Evolutionary conservation across 1,140 invertebrate species (phyloP), one percentile per base, ranked within the genome.

Genomic region (Papilio machaon): DNA sequence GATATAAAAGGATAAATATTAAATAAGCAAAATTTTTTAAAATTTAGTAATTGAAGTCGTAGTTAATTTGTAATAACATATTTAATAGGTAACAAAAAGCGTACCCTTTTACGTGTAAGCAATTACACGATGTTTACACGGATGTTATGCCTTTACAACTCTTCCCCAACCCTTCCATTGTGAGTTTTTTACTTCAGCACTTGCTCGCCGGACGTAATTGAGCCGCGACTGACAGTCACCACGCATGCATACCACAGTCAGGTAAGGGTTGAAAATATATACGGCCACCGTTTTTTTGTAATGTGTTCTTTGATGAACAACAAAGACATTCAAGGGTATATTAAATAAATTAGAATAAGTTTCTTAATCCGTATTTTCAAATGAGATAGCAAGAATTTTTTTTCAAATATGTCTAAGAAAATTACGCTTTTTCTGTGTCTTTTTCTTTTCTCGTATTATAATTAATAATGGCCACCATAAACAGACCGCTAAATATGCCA

Each of bases 111-210:
- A 92, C 89, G 88, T 92, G 87, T 86, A 83, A 86, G 87, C 89
- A 92, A 93, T 94, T 94, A 92, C 91, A 88, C 90, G 92, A 92
- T 94, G 88, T 92, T 94, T 94, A 94, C 90, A 93, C 92, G 93
- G 87, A 87, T 89, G 90, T 93, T 89, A 92, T 89, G 84, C 88
- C 84, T 85, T 89, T 89, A 86, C 82, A 93, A 92, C 90, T 84
- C 89, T 91, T 93, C 85, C 84, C 84, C 86, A 92, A 91, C 92
- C 89, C 90, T 91, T 91, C 87, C 84, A 91, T 93, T 94, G 89
- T 92, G 75, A 43, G 80, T 87, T 93, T 92, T 91, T 92, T 92
- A 80, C 86, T 64, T 77, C 82, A 85, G 84, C 91, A 91, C 91
- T 90, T 92, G 90, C 86, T 79, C 83, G 73, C 84, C 86, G 85